These are phyloP conservation scores for Papilio aristodemus DNA, from an alignment of 1,140 invertebrate genomes.

Conservation along the genomic window DNA sequence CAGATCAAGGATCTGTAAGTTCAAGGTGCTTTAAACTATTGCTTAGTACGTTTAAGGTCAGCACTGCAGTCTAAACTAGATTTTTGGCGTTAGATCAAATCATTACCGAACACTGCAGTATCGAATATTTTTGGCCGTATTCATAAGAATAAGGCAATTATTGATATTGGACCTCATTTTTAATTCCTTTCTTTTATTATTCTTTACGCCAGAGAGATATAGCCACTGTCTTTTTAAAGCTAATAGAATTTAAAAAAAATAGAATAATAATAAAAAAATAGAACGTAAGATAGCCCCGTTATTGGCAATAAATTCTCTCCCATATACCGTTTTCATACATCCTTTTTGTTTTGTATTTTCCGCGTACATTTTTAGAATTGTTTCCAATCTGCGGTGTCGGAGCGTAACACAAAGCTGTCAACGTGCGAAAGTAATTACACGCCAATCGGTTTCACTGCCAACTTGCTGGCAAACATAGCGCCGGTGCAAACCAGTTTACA, in stretches of 20 bases:
- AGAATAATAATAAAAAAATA: too few relatives aligned
- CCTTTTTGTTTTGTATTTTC: not conserved
- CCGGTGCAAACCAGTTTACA: not conserved
- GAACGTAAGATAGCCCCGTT: too few relatives aligned
- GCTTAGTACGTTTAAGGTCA: not conserved
- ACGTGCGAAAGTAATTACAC: constrained; percentile 16
- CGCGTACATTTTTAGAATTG: not conserved
- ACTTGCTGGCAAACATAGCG: not conserved
- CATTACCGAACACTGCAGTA: not conserved
- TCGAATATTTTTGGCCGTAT: not conserved
- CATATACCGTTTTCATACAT: not conserved
- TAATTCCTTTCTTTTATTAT: too few relatives aligned
- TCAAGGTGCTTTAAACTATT: not conserved
- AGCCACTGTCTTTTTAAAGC: too few relatives aligned
- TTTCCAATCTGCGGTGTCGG: not conserved
- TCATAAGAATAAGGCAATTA: constrained; percentile 2
- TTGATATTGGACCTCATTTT: too few relatives aligned
- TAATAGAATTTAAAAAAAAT: too few relatives aligned
- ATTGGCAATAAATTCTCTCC: too few relatives aligned
- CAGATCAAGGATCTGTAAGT: not conserved
- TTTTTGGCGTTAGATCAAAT: constrained; percentile 12
- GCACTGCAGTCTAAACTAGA: not conserved
- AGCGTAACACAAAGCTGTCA: constrained; percentile 4
- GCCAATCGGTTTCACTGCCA: constrained; percentile 12
- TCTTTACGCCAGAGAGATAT: too few relatives aligned